Conservation (phyloP, 2,888 invertebrate genomes). For the Scrobipalpa atriplicella region DNA sequence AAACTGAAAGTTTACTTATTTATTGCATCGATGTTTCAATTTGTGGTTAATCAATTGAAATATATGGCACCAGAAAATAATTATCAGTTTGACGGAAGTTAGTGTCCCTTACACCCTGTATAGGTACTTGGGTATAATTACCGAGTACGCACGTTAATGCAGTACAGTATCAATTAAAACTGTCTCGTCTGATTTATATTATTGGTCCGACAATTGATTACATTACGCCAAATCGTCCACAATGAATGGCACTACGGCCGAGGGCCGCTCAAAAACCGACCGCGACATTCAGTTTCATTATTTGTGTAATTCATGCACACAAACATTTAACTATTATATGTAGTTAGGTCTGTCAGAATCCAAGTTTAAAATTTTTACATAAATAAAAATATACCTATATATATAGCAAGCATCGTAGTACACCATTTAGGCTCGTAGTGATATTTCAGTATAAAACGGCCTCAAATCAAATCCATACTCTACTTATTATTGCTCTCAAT, state of each 20-base stretch:
- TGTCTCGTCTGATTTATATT: conserved; percentile 81
- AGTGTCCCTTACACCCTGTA: background rate
- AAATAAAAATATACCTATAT: too few species aligned
- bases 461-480: too few species aligned
- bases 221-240: conserved; percentile 81
- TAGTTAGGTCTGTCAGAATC: too few species aligned
- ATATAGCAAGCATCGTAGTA: too few species aligned
- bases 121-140: background rate
- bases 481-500: too few species aligned
- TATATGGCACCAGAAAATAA: conserved; percentile 42
- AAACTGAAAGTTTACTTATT: conserved; percentile 50
- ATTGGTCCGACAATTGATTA: conserved; percentile 81
- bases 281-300: conserved; percentile 8
- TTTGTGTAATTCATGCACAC: conserved; percentile 1
- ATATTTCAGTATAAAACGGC: too few species aligned
- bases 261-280: conserved; percentile 57
- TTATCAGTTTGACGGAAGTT: background rate
- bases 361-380: too few species aligned
- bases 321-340: too few species aligned
- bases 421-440: too few species aligned
- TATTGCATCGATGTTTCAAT: conserved; percentile 54
- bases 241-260: conserved; percentile 70
- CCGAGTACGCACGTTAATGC: conserved; percentile 53
- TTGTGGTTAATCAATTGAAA: conserved; percentile 52
- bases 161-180: conserved; percentile 79